Percentiles rank a stretch among this genome's conserved stretches.
Conservation (phyloP, 2,888 invertebrate species). For the Xestoiulus laeticollis region DNA sequence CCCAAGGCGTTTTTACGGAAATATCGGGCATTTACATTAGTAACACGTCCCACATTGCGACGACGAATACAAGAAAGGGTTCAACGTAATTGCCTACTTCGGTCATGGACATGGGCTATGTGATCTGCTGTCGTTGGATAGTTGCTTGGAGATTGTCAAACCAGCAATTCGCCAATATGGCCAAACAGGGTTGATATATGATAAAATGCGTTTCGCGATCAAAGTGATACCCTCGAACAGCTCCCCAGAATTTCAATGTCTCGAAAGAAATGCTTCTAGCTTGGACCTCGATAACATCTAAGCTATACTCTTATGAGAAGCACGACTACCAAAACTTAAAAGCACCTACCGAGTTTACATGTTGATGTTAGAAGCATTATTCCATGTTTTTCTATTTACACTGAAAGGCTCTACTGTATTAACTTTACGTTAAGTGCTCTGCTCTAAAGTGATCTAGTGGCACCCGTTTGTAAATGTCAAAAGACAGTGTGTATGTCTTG, state of each 20-base stretch:
- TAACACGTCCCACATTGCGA: background rate
- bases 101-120: background rate
- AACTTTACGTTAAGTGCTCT: too few species aligned
- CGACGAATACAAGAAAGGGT: constrained; percentile 11
- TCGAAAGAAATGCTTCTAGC: background rate
- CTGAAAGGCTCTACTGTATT: too few species aligned
- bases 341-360: background rate
- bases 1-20: constrained; percentile 33
- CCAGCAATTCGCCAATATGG: constrained; percentile 5
- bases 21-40: constrained; percentile 16
- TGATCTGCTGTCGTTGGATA: background rate
- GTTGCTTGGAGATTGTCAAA: background rate
- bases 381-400: too few species aligned
- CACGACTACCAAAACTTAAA: background rate
- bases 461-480: too few species aligned
- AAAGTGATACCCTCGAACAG: background rate
- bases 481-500: too few species aligned
- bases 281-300: background rate
- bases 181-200: constrained; percentile 14
- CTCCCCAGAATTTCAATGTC: constrained; percentile 2
- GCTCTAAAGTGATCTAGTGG: too few species aligned
- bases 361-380: background rate
- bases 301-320: background rate
- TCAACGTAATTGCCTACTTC: background rate
- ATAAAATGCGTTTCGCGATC: constrained; percentile 10